A percentile compares a stretch with the other conserved stretches of the same genome.
Conservation (phyloP, 1,140 invertebrate genomes). For the Eufriesea mexicana region DNA sequence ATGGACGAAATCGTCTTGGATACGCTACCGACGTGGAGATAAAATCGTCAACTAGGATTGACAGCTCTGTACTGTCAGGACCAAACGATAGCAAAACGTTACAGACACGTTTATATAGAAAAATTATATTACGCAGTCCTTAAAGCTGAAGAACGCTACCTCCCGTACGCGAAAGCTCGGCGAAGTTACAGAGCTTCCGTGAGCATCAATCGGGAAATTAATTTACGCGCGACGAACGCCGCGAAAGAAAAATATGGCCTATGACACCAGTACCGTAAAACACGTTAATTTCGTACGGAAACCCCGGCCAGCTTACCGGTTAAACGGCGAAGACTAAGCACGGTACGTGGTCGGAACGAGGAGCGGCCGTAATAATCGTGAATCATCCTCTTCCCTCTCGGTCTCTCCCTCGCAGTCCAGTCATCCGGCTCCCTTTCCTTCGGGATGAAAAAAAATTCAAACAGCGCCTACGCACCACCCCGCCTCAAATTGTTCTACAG, state of each 20-base stretch:
- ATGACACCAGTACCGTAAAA: constrained; percentile 16
- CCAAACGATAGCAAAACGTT: too few relatives aligned
- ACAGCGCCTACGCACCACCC: constrained; percentile 30
- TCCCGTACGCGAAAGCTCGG: neutral
- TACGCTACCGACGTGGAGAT: too few relatives aligned
- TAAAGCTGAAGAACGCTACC: neutral
- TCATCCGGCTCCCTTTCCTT: neutral
- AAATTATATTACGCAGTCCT: neutral
- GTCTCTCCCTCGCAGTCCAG: neutral
- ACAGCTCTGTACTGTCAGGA: too few relatives aligned
- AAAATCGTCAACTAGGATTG: too few relatives aligned
- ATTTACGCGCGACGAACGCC: neutral
- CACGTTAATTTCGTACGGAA: constrained; percentile 30
- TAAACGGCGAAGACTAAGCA: constrained; percentile 9
- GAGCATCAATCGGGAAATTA: constrained; percentile 4
- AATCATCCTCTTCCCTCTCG: constrained; percentile 22
- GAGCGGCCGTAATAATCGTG: constrained; percentile 41
- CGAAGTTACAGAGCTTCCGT: neutral
- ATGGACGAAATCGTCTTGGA: too few relatives aligned
- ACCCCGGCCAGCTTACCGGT: constrained; percentile 1
- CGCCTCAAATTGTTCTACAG: constrained; percentile 41
- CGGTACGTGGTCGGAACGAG: neutral
- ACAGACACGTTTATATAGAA: too few relatives aligned
- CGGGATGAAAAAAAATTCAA: neutral
- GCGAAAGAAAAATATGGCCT: neutral